Conservation (phyloP, 2,113 vertebrate species). For the Rhynchomys soricoides region DNA sequence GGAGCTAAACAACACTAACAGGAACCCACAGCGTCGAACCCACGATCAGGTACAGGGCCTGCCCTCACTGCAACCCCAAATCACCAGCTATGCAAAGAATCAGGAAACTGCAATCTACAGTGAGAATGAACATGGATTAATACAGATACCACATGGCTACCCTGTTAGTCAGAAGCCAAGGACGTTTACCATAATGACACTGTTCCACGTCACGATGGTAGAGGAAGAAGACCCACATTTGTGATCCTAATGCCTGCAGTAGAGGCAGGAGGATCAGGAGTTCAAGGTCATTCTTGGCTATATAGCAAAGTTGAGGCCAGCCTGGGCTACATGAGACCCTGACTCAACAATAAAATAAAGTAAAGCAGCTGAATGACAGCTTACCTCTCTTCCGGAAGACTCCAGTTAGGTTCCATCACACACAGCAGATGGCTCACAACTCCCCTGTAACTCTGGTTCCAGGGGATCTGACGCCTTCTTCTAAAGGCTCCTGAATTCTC, state of each 20-base stretch:
- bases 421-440: not conserved
- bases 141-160: not conserved
- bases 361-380: not conserved
- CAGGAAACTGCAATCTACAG: not conserved
- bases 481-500: not conserved
- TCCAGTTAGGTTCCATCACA: not conserved
- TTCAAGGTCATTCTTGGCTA: not conserved
- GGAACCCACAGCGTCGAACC: not conserved
- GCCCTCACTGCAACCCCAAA: not conserved
- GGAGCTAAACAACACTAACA: not conserved
- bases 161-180: not conserved
- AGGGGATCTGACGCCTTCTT: not conserved
- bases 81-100: not conserved
- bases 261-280: not conserved
- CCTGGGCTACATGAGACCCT: not conserved
- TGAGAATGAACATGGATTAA: not conserved
- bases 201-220: not conserved
- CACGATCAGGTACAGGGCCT: not conserved
- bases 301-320: not conserved
- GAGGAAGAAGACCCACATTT: too few species aligned
- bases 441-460: not conserved
- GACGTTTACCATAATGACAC: not conserved
- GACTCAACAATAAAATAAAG: not conserved
- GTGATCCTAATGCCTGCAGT: not conserved
- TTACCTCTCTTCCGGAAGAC: not conserved